phyloP scores from a whole-genome alignment of 2,888 invertebrate species.

The Quadroppia sp. region DNA sequence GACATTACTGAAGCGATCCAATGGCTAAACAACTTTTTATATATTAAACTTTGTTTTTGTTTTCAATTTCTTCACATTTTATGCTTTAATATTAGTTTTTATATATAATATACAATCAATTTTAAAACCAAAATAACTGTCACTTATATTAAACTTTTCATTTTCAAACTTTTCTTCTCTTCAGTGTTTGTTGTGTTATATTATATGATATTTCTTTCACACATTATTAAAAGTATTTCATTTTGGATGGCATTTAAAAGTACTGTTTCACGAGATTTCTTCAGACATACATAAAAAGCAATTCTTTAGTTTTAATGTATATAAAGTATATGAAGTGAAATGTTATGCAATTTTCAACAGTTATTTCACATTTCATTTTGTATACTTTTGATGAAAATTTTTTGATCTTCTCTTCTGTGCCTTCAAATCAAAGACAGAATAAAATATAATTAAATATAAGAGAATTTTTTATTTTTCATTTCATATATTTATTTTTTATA shows the following conservation, averaged over 20 bases:
- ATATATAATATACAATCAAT: constrained; percentile 7
- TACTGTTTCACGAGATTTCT: not conserved
- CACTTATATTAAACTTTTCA: constrained; percentile 16
- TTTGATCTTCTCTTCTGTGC: not conserved
- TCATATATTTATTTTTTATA: no score
- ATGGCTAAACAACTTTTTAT: constrained; percentile 19
- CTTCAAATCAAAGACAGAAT: no score
- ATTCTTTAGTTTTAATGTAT: no score
- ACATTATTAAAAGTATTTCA: not conserved
- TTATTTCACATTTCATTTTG: no score
- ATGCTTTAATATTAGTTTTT: not conserved
- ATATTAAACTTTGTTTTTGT: not conserved
- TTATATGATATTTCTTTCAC: not conserved
- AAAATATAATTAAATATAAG: no score
- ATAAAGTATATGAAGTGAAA: no score
- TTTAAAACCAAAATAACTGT: constrained; percentile 21
- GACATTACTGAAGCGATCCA: not conserved
- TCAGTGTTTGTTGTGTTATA: no score
- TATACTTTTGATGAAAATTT: no score
- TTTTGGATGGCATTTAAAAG: not conserved
- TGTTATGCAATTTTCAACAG: no score
- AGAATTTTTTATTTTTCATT: no score
- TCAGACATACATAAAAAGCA: no score
- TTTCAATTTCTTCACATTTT: not conserved
- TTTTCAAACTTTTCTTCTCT: not conserved